A percentile compares a stretch with the other conserved stretches of the same genome.
These are phyloP conservation scores for Hemitrygon akajei DNA, from an alignment of 2,797 vertebrate species.

Conservation along the genomic window DNA sequence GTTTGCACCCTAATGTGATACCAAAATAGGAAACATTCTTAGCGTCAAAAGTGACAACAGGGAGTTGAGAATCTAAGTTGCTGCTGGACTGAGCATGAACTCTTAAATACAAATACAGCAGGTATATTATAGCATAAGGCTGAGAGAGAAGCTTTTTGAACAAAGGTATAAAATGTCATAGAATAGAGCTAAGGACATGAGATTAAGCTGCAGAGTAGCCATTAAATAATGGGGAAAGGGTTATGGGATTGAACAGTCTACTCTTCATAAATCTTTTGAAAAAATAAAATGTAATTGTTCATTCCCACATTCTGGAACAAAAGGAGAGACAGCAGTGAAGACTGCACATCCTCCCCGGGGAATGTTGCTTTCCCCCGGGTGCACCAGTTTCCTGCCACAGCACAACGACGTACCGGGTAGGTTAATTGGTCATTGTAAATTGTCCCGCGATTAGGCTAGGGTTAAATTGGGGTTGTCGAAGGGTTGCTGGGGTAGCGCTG, in stretches of 20 bases:
- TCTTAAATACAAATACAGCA: not conserved
- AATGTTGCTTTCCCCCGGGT: too few species aligned
- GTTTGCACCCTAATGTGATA: not conserved
- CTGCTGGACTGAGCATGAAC: not conserved
- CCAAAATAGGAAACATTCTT: not conserved
- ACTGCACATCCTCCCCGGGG: too few species aligned
- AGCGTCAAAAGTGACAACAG: not conserved
- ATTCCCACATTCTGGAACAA: not conserved
- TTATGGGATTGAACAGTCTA: not conserved
- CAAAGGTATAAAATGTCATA: not conserved
- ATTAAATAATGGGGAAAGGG: not conserved
- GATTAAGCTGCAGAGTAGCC: not conserved
- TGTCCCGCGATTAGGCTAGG: too few species aligned
- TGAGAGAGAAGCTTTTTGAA: not conserved
- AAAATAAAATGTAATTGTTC: not conserved
- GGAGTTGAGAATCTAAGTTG: not conserved
- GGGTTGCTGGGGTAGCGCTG: too few species aligned
- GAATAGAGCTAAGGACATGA: not conserved
- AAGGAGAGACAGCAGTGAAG: not conserved
- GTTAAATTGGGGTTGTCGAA: too few species aligned
- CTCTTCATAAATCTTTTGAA: not conserved
- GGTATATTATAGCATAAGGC: not conserved
- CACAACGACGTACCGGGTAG: too few species aligned
- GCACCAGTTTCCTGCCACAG: too few species aligned
- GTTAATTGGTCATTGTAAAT: too few species aligned